phyloP scores from a whole-genome alignment of 2,113 vertebrate species.

The Galbula dea region DNA sequence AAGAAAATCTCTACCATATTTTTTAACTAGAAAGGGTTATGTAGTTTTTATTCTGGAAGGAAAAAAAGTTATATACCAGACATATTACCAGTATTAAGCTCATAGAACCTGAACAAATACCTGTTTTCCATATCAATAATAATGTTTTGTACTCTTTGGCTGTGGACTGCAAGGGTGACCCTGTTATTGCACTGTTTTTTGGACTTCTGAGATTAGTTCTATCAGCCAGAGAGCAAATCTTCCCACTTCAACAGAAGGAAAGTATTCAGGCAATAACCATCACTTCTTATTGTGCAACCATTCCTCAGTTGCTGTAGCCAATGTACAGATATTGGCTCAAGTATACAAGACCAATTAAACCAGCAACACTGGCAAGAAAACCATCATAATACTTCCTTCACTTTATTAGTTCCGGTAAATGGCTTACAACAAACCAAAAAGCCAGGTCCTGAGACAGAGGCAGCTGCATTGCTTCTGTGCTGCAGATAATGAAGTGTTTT shows the following conservation, averaged over 20 bases:
- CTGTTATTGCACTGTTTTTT: background rate
- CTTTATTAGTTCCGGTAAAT: conserved; percentile 73
- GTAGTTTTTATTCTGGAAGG: background rate
- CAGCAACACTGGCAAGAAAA: conserved; percentile 68
- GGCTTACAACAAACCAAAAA: conserved; percentile 67
- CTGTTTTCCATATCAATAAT: background rate
- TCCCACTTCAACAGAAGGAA: background rate
- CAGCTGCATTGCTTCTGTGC: conserved; percentile 57
- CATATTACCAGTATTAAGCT: background rate
- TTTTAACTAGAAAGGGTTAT: conserved; percentile 6
- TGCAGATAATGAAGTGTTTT: conserved; percentile 78
- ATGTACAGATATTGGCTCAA: conserved; percentile 63
- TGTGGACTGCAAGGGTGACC: background rate
- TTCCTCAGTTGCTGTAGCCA: conserved; percentile 62
- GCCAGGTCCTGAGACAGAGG: conserved; percentile 53
- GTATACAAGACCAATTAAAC: conserved; percentile 75
- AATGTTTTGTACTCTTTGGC: background rate
- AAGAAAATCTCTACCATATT: background rate
- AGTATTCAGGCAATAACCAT: background rate
- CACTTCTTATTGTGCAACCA: conserved; percentile 30
- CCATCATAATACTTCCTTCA: conserved; percentile 74
- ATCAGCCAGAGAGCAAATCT: background rate
- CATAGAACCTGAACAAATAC: background rate
- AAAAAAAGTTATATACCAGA: background rate
- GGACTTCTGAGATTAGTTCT: background rate